A percentile compares a stretch with the other conserved stretches of the same genome.
These are phyloP conservation scores for Falco columbarius DNA, from an alignment of 2,797 vertebrate genomes.

Conservation along the genomic window DNA sequence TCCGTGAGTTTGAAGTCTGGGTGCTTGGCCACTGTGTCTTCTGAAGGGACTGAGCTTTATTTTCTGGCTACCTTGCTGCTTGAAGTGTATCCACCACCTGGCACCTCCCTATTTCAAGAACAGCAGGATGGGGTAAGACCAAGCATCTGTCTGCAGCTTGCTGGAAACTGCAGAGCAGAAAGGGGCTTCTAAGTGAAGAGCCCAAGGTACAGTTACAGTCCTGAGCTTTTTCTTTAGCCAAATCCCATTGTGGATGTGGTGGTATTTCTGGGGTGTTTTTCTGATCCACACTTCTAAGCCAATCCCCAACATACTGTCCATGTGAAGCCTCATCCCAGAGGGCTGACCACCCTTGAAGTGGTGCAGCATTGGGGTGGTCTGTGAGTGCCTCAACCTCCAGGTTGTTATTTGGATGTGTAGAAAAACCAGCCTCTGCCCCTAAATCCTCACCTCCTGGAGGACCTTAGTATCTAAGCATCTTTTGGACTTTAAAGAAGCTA, in stretches of 20 bases:
- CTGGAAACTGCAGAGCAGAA: background rate
- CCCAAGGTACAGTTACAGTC: background rate
- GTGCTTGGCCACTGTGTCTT: background rate
- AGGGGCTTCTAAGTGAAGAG: background rate
- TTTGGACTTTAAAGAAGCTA: too few relatives aligned
- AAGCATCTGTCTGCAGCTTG: background rate
- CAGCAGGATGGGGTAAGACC: background rate
- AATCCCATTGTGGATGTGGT: fast-evolving
- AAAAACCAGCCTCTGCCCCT: background rate
- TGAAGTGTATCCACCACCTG: background rate
- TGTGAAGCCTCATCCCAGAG: background rate
- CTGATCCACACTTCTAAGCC: background rate
- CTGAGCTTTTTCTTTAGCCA: background rate
- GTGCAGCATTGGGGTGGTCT: background rate
- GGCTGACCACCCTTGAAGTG: background rate
- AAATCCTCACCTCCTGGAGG: background rate
- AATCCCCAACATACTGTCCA: background rate
- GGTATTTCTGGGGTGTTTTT: background rate
- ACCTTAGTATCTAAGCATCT: background rate
- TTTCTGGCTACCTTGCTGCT: background rate
- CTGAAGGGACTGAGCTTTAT: background rate
- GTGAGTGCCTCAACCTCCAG: background rate
- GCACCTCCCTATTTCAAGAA: background rate
- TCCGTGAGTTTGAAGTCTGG: background rate
- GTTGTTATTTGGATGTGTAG: background rate